Percentiles rank a stretch among this genome's conserved stretches.
phyloP scores from a whole-genome alignment of 92 coral and sea anemone genomes.

The Porites lobata region DNA sequence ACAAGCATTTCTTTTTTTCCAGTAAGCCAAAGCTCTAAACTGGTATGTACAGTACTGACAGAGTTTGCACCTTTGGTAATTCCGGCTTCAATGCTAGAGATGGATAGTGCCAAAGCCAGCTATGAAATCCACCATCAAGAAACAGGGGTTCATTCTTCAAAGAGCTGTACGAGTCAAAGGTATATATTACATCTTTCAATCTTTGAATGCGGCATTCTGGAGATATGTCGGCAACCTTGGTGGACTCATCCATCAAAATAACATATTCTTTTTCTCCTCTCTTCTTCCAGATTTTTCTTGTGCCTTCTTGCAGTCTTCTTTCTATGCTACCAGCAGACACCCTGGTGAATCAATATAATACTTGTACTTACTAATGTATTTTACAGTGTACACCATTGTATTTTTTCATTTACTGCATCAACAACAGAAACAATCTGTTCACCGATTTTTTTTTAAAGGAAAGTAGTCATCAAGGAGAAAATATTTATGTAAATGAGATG shows the following conservation, averaged over 20 bases:
- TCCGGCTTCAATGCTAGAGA: conserved; percentile 89
- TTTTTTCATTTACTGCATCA: too few relatives aligned
- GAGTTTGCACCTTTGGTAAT: conserved; percentile 77
- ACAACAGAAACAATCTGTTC: too few relatives aligned
- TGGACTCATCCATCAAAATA: conserved; percentile 86
- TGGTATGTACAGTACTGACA: too few relatives aligned
- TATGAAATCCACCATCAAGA: conserved; percentile 97
- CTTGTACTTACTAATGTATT: neutral
- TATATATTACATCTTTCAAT: conserved; percentile 92
- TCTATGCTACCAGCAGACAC: conserved; percentile 95
- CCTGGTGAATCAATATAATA: conserved; percentile 30
- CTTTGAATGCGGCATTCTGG: conserved; percentile 76
- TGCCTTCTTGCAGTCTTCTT: conserved; percentile 83
- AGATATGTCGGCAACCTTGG: conserved; percentile 74
- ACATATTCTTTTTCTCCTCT: conserved; percentile 79
- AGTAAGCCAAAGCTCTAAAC: too few relatives aligned
- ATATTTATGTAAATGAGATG: too few relatives aligned
- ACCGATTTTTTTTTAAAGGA: too few relatives aligned
- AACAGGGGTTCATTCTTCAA: conserved; percentile 82
- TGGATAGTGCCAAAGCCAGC: conserved; percentile 99
- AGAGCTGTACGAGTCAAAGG: conserved; percentile 82
- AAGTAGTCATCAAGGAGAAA: too few relatives aligned
- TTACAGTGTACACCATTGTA: neutral
- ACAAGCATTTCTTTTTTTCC: too few relatives aligned
- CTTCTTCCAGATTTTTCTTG: conserved; percentile 87